phyloP scores from a whole-genome alignment of 2,797 vertebrate species.

The Bryconaethiops microstoma region DNA sequence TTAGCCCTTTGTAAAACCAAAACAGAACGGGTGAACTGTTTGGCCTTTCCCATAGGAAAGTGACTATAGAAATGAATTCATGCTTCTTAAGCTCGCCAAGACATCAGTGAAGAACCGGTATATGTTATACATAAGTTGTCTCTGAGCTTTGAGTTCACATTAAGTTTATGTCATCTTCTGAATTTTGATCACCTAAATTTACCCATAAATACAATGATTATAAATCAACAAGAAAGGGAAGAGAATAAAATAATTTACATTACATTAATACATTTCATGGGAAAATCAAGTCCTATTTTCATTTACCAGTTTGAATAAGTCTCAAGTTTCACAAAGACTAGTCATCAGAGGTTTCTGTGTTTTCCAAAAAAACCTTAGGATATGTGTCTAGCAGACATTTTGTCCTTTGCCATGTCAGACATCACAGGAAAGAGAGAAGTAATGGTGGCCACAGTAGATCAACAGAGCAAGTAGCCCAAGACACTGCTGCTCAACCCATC shows the following conservation, averaged over 20 bases:
- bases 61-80: conserved; percentile 18
- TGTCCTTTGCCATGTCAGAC: conserved; percentile 25
- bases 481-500: conserved; percentile 58
- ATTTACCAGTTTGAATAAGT: not conserved
- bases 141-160: conserved; percentile 8
- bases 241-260: not conserved
- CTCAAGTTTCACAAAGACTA: not conserved
- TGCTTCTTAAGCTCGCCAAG: not conserved
- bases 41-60: conserved; percentile 6
- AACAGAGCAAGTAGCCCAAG: conserved; percentile 53
- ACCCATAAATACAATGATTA: not conserved
- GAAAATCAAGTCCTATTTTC: not conserved
- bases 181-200: not conserved
- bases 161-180: not conserved
- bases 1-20: conserved; percentile 17
- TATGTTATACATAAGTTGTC: conserved; percentile 1
- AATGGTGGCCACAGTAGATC: conserved; percentile 55
- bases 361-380: conserved; percentile 12
- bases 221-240: not conserved
- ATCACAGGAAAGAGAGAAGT: conserved; percentile 56
- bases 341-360: conserved; percentile 1
- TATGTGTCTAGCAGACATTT: conserved; percentile 32
- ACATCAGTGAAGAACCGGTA: not conserved
- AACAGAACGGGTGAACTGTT: not conserved
- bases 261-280: not conserved